Evolutionary conservation across 2,113 vertebrate species (phyloP).

Genomic region (Lophotis ruficrista): DNA sequence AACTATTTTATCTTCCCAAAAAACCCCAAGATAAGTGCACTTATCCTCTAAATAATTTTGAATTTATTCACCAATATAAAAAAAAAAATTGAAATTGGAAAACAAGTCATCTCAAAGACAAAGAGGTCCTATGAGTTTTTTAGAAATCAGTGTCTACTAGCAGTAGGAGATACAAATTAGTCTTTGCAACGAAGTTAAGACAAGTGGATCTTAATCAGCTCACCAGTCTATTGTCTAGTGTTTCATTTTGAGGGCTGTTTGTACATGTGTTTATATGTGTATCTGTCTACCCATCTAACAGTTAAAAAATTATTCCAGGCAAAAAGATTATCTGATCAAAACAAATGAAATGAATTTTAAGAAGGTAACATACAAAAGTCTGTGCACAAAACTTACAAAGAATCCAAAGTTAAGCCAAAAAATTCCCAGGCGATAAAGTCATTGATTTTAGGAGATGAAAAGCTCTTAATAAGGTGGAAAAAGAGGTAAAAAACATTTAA

Average conservation of each 20-base stretch:
- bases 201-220: not conserved
- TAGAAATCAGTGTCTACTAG: not conserved
- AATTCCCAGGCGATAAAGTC: slow-evolving; percentile 35
- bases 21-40: not conserved
- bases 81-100: not conserved
- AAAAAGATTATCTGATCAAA: not conserved
- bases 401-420: slow-evolving; percentile 22
- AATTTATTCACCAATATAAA: not conserved
- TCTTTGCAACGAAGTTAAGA: not conserved
- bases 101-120: not conserved
- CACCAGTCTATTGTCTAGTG: not conserved
- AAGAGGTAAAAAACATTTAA: not conserved
- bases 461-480: slow-evolving; percentile 45
- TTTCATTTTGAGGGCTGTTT: not conserved
- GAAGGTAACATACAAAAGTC: not conserved
- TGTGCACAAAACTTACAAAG: not conserved
- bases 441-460: slow-evolving; percentile 58
- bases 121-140: not conserved
- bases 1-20: not conserved
- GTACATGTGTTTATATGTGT: not conserved
- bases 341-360: not conserved
- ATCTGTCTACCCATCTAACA: not conserved
- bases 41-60: not conserved
- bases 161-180: not conserved
- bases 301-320: not conserved